Evolutionary conservation across 2,888 invertebrate species (phyloP).

Genomic region (Baccha elongata): DNA sequence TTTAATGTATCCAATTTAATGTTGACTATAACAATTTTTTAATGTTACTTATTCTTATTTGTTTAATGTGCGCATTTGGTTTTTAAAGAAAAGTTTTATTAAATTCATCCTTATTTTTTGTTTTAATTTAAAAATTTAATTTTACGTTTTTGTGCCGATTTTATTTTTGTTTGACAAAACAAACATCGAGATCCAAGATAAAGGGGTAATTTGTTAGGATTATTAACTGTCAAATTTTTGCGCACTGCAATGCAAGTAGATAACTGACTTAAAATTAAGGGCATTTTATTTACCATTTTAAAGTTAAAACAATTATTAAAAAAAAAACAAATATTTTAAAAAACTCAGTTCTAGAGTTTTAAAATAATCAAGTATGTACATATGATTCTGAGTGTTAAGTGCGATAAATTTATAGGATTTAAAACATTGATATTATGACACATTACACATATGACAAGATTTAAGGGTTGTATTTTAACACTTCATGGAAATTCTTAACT

Average conservation of each 20-base stretch:
- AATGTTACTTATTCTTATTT: constrained; percentile 24
- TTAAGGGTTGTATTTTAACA: too few relatives aligned
- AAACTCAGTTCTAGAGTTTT: constrained; percentile 4
- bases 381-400: not conserved
- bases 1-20: constrained; percentile 13
- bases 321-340: too few relatives aligned
- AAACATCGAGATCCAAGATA: not conserved
- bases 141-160: not conserved
- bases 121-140: not conserved
- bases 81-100: constrained; percentile 23
- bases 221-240: not conserved
- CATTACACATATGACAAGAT: too few relatives aligned
- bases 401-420: not conserved
- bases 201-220: not conserved
- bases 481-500: too few relatives aligned
- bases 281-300: not conserved
- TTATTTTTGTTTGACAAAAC: not conserved
- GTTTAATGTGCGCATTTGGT: constrained; percentile 64
- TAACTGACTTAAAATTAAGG: not conserved
- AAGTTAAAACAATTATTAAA: too few relatives aligned
- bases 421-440: not conserved
- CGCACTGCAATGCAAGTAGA: constrained; percentile 4
- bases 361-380: constrained; percentile 5
- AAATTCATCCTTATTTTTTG: too few relatives aligned
- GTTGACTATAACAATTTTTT: not conserved